Conservation (phyloP, 2,888 invertebrate genomes). For the Latrodectus elegans region DNA sequence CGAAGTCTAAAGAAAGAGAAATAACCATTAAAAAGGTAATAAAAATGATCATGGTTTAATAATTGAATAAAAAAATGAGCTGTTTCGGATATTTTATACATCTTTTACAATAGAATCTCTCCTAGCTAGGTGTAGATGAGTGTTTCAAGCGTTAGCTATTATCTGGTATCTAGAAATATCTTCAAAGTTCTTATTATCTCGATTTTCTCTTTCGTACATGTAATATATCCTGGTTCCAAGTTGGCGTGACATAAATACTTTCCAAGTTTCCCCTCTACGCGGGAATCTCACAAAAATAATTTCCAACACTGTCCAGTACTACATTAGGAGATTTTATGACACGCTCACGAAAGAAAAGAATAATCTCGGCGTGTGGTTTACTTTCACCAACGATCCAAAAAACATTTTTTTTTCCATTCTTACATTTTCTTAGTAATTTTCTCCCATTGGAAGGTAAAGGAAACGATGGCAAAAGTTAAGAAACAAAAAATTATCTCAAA, state of each 20-base stretch:
- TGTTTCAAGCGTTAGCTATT: conserved; percentile 43
- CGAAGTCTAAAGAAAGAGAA: no score
- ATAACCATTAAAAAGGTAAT: background rate
- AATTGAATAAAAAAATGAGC: background rate
- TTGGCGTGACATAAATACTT: conserved; percentile 64
- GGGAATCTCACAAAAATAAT: conserved; percentile 55
- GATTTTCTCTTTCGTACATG: conserved; percentile 41
- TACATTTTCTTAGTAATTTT: background rate
- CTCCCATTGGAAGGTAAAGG: no score
- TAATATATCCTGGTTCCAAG: conserved; percentile 40
- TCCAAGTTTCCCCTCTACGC: conserved; percentile 35
- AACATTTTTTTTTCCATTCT: conserved; percentile 3
- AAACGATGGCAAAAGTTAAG: no score
- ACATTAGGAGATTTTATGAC: conserved; percentile 48
- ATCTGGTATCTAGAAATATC: conserved; percentile 40
- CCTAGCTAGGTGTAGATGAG: conserved; percentile 37
- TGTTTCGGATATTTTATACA: background rate
- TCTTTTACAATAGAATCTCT: conserved; percentile 6
- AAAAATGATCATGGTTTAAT: background rate
- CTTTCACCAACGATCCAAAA: conserved; percentile 26
- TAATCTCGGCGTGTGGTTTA: conserved; percentile 33
- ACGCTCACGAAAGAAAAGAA: conserved; percentile 38
- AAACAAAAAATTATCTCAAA: no score
- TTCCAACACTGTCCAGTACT: conserved; percentile 17
- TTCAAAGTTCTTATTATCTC: conserved; percentile 45